Percentiles rank a stretch among this genome's conserved stretches.
These are phyloP conservation scores for Torymus aiolomorphi DNA, from an alignment of 2,888 invertebrate species.

Conservation along the genomic window DNA sequence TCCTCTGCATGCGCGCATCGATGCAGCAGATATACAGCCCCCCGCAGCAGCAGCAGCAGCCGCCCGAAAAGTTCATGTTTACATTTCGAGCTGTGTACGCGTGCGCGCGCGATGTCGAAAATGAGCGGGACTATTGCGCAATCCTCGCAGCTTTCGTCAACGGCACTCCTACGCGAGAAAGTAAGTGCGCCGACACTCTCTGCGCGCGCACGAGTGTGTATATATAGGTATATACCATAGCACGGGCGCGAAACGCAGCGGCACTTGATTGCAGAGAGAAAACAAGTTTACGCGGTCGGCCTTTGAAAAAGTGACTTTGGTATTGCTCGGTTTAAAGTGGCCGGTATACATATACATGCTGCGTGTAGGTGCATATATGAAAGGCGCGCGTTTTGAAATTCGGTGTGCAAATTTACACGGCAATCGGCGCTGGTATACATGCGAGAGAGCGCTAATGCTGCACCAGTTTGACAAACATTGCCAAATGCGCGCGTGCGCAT, in stretches of 20 bases:
- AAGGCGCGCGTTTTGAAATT: conserved; percentile 43
- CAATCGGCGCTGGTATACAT: not conserved
- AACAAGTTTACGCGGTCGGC: conserved; percentile 42
- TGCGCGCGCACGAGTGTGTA: no score
- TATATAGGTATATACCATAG: conserved; percentile 22
- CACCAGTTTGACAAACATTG: conserved; percentile 19
- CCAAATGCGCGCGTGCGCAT: not conserved
- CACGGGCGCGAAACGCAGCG: conserved; percentile 6
- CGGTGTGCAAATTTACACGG: conserved; percentile 38
- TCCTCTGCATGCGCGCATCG: no score
- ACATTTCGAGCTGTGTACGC: not conserved
- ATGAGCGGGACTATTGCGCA: conserved; percentile 4
- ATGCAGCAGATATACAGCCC: no score
- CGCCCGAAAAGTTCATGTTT: no score
- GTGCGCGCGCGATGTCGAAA: conserved; percentile 26
- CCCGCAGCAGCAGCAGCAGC: no score
- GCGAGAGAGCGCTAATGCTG: conserved; percentile 5
- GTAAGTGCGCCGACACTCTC: conserved; percentile 21
- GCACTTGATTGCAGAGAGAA: conserved; percentile 50
- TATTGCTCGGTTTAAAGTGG: not conserved
- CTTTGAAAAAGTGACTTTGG: conserved; percentile 35
- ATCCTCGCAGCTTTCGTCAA: conserved; percentile 49
- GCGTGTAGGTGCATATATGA: not conserved
- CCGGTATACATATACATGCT: no score
- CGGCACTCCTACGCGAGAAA: conserved; percentile 57